Conservation (phyloP, 2,888 invertebrate genomes). For the Pseudococcus jackbeardsleyi region DNA sequence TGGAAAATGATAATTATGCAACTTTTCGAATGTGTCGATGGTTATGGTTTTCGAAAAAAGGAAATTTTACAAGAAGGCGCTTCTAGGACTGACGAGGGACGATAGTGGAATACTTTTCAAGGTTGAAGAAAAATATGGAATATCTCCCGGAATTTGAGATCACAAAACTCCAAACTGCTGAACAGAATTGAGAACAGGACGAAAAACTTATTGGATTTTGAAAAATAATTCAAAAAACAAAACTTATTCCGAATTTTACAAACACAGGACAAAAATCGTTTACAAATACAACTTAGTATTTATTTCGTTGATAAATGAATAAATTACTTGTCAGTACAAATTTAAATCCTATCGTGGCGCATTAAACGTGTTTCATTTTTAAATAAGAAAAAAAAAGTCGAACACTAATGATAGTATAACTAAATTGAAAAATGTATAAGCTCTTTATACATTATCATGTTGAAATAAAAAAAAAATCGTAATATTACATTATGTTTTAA, state of each 20-base stretch:
- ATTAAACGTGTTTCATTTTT: neutral
- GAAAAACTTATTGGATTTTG: too few species aligned
- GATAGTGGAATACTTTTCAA: too few species aligned
- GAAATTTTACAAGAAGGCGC: neutral
- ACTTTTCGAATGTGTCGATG: neutral
- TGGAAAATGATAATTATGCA: neutral
- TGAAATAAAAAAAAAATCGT: neutral
- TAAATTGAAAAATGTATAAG: constrained; percentile 31
- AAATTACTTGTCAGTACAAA: neutral
- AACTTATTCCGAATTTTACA: neutral
- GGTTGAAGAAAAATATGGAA: too few species aligned
- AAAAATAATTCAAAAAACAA: neutral
- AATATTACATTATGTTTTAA: neutral
- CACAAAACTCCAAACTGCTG: too few species aligned
- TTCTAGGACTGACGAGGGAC: too few species aligned
- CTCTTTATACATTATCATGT: neutral
- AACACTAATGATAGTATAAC: neutral
- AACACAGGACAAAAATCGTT: neutral
- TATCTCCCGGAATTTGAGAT: too few species aligned
- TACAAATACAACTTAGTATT: neutral
- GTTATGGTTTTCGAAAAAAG: neutral
- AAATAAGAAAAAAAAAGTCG: neutral
- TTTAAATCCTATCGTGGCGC: neutral
- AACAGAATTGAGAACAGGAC: too few species aligned
- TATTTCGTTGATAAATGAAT: constrained; percentile 9